Evolutionary conservation across 2,888 invertebrate genomes (phyloP).

Genomic region (Temnothorax ravouxi): DNA sequence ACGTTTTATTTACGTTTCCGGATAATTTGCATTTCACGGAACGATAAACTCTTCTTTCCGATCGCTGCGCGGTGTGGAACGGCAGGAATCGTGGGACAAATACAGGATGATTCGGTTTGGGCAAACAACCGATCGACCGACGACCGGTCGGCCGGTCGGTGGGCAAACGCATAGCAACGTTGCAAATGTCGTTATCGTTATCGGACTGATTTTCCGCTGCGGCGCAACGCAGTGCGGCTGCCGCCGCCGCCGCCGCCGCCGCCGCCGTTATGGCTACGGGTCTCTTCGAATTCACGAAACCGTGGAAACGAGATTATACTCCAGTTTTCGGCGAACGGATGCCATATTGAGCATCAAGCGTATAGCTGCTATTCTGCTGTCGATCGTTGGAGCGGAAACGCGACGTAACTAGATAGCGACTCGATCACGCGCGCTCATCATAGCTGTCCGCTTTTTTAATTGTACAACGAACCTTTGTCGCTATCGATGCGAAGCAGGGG

Average conservation of each 20-base stretch:
- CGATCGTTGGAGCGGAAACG: slow-evolving; percentile 1
- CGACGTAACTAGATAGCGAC: slow-evolving; percentile 17
- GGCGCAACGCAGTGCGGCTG: slow-evolving; percentile 9
- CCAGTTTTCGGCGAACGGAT: slow-evolving; percentile 56
- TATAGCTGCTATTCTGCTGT: neutral
- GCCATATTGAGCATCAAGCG: slow-evolving; percentile 39
- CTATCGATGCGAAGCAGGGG: neutral
- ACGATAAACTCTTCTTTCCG: slow-evolving; percentile 50
- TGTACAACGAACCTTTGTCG: neutral
- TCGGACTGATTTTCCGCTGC: slow-evolving; percentile 71
- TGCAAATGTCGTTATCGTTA: slow-evolving; percentile 76
- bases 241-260: slow-evolving; percentile 7
- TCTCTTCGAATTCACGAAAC: slow-evolving; percentile 69
- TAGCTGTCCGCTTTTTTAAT: slow-evolving; percentile 12
- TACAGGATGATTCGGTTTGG: slow-evolving; percentile 48
- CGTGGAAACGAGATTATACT: slow-evolving; percentile 72
- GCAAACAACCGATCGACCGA: slow-evolving; percentile 51
- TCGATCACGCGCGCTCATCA: neutral
- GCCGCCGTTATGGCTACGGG: slow-evolving; percentile 57
- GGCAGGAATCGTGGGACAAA: slow-evolving; percentile 46
- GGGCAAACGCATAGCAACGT: slow-evolving; percentile 62
- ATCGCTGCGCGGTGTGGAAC: slow-evolving; percentile 49
- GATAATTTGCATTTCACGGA: slow-evolving; percentile 52
- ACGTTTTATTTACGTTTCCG: slow-evolving; percentile 55
- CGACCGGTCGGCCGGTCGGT: slow-evolving; percentile 5